Evolutionary conservation across 2,888 invertebrate species (phyloP).

Genomic region (Galerucella calmariensis): DNA sequence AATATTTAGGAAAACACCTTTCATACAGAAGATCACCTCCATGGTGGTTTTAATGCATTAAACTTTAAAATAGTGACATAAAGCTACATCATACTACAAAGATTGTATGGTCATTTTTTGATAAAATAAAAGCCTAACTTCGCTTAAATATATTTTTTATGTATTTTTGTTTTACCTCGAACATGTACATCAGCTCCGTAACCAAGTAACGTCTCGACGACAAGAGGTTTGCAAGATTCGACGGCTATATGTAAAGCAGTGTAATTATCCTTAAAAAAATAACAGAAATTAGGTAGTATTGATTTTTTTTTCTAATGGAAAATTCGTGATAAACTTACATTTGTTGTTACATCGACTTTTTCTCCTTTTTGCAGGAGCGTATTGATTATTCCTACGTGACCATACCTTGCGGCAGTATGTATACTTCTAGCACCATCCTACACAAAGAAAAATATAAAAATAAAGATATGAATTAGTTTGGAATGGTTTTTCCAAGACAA

Average conservation of each 20-base stretch:
- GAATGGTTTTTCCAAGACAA: too few species aligned
- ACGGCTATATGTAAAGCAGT: constrained; percentile 98
- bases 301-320: constrained; percentile 24
- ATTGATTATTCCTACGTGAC: constrained; percentile 97
- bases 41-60: not conserved
- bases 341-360: constrained; percentile 94
- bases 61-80: not conserved
- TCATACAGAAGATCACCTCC: too few species aligned
- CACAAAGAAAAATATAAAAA: constrained; percentile 9
- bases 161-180: constrained; percentile 68
- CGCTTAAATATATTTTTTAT: too few species aligned
- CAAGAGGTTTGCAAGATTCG: constrained; percentile 91
- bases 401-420: constrained; percentile 96
- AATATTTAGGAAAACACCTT: too few species aligned
- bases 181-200: constrained; percentile 98
- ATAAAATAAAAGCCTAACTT: too few species aligned
- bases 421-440: constrained; percentile 95
- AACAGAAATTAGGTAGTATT: constrained; percentile 22
- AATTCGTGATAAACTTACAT: constrained; percentile 71
- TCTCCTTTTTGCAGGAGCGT: constrained; percentile 96
- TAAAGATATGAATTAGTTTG: too few species aligned
- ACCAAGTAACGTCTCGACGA: constrained; percentile 94
- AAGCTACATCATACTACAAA: not conserved
- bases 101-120: too few species aligned
- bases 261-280: constrained; percentile 90